phyloP scores from a whole-genome alignment of 2,888 invertebrate genomes.

The Pollenia angustigena region DNA sequence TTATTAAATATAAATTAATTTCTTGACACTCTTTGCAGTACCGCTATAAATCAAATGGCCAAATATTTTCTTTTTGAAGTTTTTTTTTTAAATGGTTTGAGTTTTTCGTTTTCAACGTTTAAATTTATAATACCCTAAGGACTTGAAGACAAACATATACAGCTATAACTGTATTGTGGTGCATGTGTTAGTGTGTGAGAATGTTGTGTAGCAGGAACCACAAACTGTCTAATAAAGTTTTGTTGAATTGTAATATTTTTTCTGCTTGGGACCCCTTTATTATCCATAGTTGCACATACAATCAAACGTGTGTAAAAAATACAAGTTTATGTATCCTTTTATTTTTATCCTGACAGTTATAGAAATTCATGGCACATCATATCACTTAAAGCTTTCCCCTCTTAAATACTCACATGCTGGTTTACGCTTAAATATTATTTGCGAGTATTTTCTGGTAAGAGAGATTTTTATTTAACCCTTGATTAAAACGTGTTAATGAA shows the following conservation, averaged over 20 bases:
- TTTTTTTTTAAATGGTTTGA: slow-evolving; percentile 14
- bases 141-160: neutral
- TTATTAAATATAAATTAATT: slow-evolving; percentile 64
- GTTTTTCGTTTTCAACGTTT: slow-evolving; percentile 7
- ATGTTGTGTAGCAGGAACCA: slow-evolving; percentile 33
- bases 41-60: slow-evolving; percentile 57
- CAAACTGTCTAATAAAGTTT: slow-evolving; percentile 64
- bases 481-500: neutral
- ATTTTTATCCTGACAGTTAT: slow-evolving; percentile 41
- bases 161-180: neutral
- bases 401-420: slow-evolving; percentile 31
- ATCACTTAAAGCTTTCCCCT: slow-evolving; percentile 43
- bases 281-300: neutral
- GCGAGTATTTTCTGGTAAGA: neutral
- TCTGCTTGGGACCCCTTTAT: too few species aligned
- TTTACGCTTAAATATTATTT: slow-evolving; percentile 7
- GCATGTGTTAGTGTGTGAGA: slow-evolving; percentile 2
- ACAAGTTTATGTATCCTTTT: slow-evolving; percentile 43
- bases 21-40: slow-evolving; percentile 52
- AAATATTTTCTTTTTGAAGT: slow-evolving; percentile 18
- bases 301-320: neutral
- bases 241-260: slow-evolving; percentile 26
- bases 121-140: slow-evolving; percentile 51
- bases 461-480: neutral
- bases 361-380: slow-evolving; percentile 56